A percentile compares a stretch with the other conserved stretches of the same genome.
These are phyloP conservation scores for Wasmannia auropunctata DNA, from an alignment of 1,140 invertebrate species.

Conservation along the genomic window DNA sequence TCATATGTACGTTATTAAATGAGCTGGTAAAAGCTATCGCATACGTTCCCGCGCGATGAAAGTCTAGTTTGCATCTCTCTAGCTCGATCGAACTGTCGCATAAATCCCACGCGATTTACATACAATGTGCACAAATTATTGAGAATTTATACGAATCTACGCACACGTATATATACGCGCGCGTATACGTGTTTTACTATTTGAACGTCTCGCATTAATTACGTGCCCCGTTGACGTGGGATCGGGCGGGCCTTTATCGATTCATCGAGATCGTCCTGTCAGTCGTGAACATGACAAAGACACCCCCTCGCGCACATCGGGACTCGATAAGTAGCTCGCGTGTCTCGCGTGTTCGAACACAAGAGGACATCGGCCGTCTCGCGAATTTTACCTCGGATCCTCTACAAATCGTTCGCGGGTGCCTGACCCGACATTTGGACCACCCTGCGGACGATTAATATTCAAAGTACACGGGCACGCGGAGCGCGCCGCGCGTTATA, in stretches of 20 bases:
- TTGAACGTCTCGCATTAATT: conserved; percentile 47
- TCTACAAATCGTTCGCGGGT: neutral
- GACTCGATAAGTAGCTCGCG: conserved; percentile 3
- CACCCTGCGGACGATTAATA: conserved; percentile 70
- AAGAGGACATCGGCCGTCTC: conserved; percentile 5
- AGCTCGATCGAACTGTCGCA: conserved; percentile 40
- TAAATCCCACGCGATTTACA: conserved; percentile 53
- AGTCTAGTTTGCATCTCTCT: conserved; percentile 50
- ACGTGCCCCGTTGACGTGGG: conserved; percentile 28
- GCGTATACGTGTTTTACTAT: neutral
- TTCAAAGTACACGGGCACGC: conserved; percentile 63
- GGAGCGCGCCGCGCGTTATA: conserved; percentile 7
- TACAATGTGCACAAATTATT: conserved; percentile 56
- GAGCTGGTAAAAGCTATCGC: conserved; percentile 26
- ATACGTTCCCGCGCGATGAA: conserved; percentile 28
- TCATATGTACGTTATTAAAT: neutral
- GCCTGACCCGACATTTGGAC: conserved; percentile 60
- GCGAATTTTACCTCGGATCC: neutral
- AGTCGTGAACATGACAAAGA: neutral
- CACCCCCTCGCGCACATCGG: neutral
- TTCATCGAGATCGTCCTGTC: conserved; percentile 21
- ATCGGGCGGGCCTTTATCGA: conserved; percentile 30
- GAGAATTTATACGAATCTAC: conserved; percentile 51
- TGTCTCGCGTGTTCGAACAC: neutral
- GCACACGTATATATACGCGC: conserved; percentile 1